phyloP scores from a whole-genome alignment of 2,113 vertebrate genomes.

The Lepus americanus region DNA sequence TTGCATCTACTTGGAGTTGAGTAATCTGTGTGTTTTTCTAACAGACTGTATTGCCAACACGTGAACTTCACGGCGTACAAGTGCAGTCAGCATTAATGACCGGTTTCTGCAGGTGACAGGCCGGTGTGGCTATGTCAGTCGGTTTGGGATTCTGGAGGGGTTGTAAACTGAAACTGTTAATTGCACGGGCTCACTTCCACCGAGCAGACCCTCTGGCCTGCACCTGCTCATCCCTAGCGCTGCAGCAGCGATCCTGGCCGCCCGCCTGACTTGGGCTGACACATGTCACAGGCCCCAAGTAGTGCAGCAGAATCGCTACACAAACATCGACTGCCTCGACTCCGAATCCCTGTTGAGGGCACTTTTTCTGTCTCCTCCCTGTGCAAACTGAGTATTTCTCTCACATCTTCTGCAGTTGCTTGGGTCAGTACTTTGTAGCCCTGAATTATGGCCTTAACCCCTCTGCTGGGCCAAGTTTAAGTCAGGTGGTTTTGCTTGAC shows the following conservation, averaged over 20 bases:
- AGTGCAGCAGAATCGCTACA: not conserved
- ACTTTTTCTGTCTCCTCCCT: not conserved
- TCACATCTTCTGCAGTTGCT: not conserved
- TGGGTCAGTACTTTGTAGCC: not conserved
- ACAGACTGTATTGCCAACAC: not conserved
- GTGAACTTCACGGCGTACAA: not conserved
- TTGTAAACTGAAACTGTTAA: not conserved
- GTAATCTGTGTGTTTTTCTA: constrained; percentile 41
- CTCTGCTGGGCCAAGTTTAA: constrained; percentile 9
- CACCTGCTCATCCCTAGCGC: not conserved
- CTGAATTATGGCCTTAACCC: not conserved
- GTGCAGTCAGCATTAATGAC: constrained; percentile 1
- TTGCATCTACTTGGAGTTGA: not conserved
- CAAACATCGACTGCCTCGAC: not conserved
- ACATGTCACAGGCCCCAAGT: not conserved
- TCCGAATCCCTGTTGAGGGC: not conserved
- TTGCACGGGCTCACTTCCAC: not conserved
- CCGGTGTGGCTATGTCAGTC: not conserved
- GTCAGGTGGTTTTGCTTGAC: not conserved
- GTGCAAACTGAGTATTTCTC: not conserved
- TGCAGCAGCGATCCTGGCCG: not conserved
- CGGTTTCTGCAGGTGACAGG: not conserved
- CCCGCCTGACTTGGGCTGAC: not conserved
- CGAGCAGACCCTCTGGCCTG: not conserved
- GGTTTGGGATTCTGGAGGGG: not conserved